A percentile compares a stretch with the other conserved stretches of the same genome.
These are phyloP conservation scores for Diglossa brunneiventris DNA, from an alignment of 2,113 vertebrate genomes.

Conservation along the genomic window DNA sequence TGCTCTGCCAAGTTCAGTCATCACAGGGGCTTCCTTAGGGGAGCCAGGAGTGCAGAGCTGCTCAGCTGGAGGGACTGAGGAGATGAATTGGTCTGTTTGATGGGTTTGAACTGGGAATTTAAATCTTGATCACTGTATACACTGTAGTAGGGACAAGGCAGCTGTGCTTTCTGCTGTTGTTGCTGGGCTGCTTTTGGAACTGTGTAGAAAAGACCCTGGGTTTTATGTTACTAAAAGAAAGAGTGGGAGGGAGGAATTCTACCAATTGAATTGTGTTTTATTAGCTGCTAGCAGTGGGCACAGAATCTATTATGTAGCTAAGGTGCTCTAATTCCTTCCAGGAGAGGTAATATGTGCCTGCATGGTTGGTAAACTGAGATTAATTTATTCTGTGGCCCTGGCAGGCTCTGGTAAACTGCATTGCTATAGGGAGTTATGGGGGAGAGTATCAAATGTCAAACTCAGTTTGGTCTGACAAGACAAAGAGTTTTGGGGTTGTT, in stretches of 20 bases:
- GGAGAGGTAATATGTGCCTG: background rate
- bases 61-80: background rate
- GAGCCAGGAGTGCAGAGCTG: background rate
- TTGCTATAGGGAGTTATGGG: background rate
- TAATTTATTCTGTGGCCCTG: constrained; percentile 24
- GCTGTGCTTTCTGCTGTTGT: background rate
- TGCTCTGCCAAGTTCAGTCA: background rate
- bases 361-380: background rate
- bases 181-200: constrained; percentile 14
- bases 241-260: background rate
- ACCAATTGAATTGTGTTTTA: background rate
- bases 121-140: background rate
- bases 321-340: background rate
- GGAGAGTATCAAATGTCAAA: background rate
- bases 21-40: background rate
- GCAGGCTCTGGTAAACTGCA: background rate
- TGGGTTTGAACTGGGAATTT: background rate
- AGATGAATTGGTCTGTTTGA: background rate
- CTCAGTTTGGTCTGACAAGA: background rate
- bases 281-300: background rate
- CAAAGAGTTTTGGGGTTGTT: background rate
- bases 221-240: background rate
- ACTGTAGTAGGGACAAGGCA: background rate
- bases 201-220: background rate
- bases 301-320: background rate